Base-by-base conservation (phyloP, 1,140 invertebrate species). In the Camponotus vicinus region DNA sequence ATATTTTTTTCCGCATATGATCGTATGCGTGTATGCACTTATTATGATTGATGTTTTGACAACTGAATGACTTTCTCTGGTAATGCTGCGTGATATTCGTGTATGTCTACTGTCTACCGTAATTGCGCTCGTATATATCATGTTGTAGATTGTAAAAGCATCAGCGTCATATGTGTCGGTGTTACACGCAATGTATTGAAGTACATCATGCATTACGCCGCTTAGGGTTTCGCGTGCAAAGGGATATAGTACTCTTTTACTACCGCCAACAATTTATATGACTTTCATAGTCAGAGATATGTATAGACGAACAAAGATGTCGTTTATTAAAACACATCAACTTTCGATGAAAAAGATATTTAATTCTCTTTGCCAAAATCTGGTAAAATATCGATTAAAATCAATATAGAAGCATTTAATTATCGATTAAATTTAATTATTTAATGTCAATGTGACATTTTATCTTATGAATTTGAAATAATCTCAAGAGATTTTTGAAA, bases 81-180 rank as follows among this genome's bases (percentile, higher is more conserved):
- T 66, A 21, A 21, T n/a, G 37, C 6, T 42, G 13, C 40, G 73
- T 4, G 32, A 79, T 15, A 15, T 42, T 80, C 15, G 21, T 21
- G 42, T 21, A 55, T 7, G 37, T 27, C 27, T 27, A 27, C 27
- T 49, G 6, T 40, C n/a, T 11, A n/a, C 27, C 45, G 63, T 76
- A 77, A 69, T 64, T 75, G 49, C n/a, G 49, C n/a, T 64, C 42
- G 15, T 78, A 42, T 77, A 15, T 78, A 42, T 64, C 45, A 78
- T 55, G n/a, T 88, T 88, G 9, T 63, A 88, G 87, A 52, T 88
- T 7, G 7, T 89, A 37, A 89, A 76, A 59, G 69, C 67, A 27
- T 89, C 88, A 21, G 86, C 67, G 13, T 89, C 88, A 27, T 89
- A 89, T 1, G 27, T 89, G 18, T 89, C 82, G 2, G 55, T 89